Evolutionary conservation across 2,888 invertebrate genomes (phyloP), one percentile per base, ranked within the genome.

Genomic region (Pyrocoelia pectoralis): DNA sequence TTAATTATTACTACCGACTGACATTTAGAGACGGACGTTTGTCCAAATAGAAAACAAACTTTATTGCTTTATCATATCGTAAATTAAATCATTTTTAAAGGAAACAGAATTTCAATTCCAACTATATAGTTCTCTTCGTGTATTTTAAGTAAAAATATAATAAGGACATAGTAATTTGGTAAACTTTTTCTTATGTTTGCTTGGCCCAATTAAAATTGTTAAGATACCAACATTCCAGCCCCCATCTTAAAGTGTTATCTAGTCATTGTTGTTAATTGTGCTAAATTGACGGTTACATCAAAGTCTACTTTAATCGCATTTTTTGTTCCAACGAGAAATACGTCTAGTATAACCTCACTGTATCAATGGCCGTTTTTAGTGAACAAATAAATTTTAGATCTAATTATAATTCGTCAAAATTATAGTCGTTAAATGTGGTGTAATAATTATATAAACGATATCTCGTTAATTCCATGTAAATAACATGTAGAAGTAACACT

Each of bases 241-340:
- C 46, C 18, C 46, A 46, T 46, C 18, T 46, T 46, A 17, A n/a
- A 46, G 17, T n/a, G 17, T 10, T n/a, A 46, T 17, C 18, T 46
- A 17, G 46, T 46, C 46, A 17, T 18, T 46, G 46, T 46, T 9
- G 15, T 46, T 46, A 46, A 46, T 46, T 46, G 46, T 18, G 46
- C 18, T 46, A 46, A 46, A 46, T 46, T 46, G 46, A 46, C 46
- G 46, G 46, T n/a, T n/a, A 46, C 46, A 46, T 46, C 46, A 46
- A 46, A 46, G 46, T 43, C 8, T 43, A 17, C 33, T 24, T 24
- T n/a, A 33, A 33, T 33, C 9, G 2, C n/a, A 33, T 33, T 10
- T 33, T 33, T 33, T 24, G 8, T 24, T 8, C 24, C 4, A 24
- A 24, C 3, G 24, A 5, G 24, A 8, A 24, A 33, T 33, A 4